Evolutionary conservation across 2,113 vertebrate species (phyloP), one percentile per base, ranked within the genome.

Genomic region (Anthoscopus minutus): DNA sequence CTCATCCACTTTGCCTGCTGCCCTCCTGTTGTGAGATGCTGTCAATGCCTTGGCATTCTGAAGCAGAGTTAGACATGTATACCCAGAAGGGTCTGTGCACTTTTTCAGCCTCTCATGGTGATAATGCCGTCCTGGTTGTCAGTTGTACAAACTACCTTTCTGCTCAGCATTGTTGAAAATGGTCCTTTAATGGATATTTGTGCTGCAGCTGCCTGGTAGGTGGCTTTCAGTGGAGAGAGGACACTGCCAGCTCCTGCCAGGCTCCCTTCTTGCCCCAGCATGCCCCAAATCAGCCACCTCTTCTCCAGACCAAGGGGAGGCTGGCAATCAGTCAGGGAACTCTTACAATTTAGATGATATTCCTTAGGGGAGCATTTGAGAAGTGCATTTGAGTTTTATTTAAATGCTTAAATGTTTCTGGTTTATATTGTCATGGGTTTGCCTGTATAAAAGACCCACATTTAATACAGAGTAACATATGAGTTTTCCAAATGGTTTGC

Each of bases 341-440:
- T 50, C 64, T 94, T 85, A 53, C 38, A 93, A n/a, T 57, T 77
- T 35, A 81, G 44, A 42, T 58, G 58, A 44, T 88, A 91, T 9
- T 93, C 89, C 58, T 88, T 40, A 65, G 33, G 67, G 72, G 31
- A 86, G 42, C 25, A 61, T 80, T 69, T 61, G 42, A 81, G 81
- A 79, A 54, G 74, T 84, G 88, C 61, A 38, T 78, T 92, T 95
- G 45, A 71, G 76, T 91, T 96, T 96, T 88, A 72, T 81, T 96
- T 88, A 83, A 94, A 77, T 33, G 31, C 91, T 74, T 74, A 38
- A 66, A 61, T 40, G 25, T 61, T 69, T 95, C 84, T 89, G 80
- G 61, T 80, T 95, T 93, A 53, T 78, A 57, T 54, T 84, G 50
- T 37, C 38, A 15, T 14, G 10, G 40, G 45, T 82, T 92, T 89